Base-by-base conservation (phyloP, 2,797 vertebrate species). In the Crax fasciolata region DNA sequence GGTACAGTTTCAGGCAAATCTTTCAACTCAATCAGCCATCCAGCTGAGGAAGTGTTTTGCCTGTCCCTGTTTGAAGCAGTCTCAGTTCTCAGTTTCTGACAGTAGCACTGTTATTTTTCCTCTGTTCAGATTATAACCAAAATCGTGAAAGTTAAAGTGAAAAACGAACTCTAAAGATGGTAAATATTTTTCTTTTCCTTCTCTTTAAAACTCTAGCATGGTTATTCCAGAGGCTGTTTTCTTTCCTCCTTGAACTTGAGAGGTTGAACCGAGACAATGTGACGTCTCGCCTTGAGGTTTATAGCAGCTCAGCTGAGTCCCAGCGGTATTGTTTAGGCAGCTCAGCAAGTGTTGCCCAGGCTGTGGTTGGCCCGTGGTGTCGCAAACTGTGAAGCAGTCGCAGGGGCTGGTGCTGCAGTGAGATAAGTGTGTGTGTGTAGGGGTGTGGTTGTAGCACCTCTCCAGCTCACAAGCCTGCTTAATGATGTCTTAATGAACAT, bases 281-380 rank as follows among this genome's bases (percentile, higher is more conserved):
- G 89, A 76, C 62, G 23, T 52, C 72, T 94, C 71, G n/a, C 86
- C 77, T 70, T 59, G 77, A 66, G 54, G 46, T 61, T 85, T 65
- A 15, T 79, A 55, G 4, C 66, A 48, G 59, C 44, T 88, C 74
- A 78, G 83, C 51, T 43, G 48, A 79, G 71, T 28, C 41, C 21
- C 13, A 15, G 77, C 38, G 15, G 3, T 67, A 5, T 9, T 44
- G 28, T 35, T 61, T 14, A 46, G 43, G 62, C 35, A 46, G 17
- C 54, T 58, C 41, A 58, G 81, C 65, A 82, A 79, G 71, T 61
- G 57, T 90, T 81, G 73, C 66, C 24, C 77, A 82, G 80, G 8
- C 8, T 3, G 0, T 18, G 48, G 11, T 11, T 7, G 28, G 51
- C 32, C 9, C 32, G 63, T 20, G 73, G 2, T 27, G n/a, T 48